A percentile compares a stretch with the other conserved stretches of the same genome.
These are phyloP conservation scores for Lepidotrigona ventralis DNA, from an alignment of 1,140 invertebrate species.

Conservation along the genomic window DNA sequence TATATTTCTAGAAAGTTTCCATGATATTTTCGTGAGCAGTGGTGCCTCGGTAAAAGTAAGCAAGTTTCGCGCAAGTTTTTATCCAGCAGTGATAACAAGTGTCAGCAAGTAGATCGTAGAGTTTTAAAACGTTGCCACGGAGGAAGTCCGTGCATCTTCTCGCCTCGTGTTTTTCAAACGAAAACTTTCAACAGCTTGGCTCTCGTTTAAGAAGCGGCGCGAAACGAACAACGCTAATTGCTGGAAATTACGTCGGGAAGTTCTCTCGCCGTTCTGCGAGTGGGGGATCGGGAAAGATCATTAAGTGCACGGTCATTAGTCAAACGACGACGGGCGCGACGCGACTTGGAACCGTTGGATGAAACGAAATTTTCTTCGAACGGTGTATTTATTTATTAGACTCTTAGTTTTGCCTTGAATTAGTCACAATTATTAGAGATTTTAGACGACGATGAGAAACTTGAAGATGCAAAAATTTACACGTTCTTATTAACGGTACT, in stretches of 20 bases:
- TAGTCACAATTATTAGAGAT: too few species aligned
- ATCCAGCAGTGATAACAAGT: not conserved
- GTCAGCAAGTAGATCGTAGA: not conserved
- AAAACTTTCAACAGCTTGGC: not conserved
- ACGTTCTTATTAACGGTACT: too few species aligned
- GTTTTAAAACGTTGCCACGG: not conserved
- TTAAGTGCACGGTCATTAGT: conserved; percentile 15
- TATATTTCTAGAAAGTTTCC: too few species aligned
- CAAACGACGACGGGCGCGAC: not conserved
- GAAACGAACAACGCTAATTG: not conserved
- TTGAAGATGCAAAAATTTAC: too few species aligned
- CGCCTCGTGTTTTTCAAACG: not conserved
- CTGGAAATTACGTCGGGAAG: not conserved
- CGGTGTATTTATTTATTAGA: not conserved
- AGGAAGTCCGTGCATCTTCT: not conserved
- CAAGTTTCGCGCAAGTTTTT: not conserved
- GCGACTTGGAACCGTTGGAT: not conserved
- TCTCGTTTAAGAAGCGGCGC: not conserved
- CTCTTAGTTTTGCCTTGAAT: too few species aligned
- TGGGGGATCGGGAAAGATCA: not conserved
- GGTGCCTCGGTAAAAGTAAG: not conserved
- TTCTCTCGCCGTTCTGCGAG: not conserved
- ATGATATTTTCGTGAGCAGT: too few species aligned
- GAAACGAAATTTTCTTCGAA: not conserved
- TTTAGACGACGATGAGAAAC: too few species aligned